phyloP scores from a whole-genome alignment of 2,113 vertebrate genomes.

The Coregonus clupeaformis region DNA sequence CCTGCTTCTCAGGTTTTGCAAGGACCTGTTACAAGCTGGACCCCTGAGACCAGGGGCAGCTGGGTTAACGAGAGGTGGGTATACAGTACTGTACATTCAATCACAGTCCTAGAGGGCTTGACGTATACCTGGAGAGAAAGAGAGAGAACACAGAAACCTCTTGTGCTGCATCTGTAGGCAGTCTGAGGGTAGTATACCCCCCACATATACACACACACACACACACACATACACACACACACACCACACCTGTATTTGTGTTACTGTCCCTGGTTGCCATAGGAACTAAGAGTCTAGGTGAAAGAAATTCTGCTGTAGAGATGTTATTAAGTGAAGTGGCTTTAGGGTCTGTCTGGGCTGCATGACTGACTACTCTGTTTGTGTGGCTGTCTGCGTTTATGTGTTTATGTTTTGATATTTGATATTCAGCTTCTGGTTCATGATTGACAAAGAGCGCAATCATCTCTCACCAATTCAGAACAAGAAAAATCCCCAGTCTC shows the following conservation, averaged over 20 bases:
- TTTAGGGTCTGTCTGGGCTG: not conserved
- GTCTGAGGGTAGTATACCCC: constrained; percentile 26
- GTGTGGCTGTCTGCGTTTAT: no score
- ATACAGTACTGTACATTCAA: constrained; percentile 28
- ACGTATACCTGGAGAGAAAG: constrained; percentile 32
- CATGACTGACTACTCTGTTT: not conserved
- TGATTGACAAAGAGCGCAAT: not conserved
- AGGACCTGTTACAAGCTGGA: constrained; percentile 54
- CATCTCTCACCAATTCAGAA: not conserved
- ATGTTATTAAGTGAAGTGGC: constrained; percentile 24
- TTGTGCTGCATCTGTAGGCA: constrained; percentile 18
- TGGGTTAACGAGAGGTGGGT: not conserved
- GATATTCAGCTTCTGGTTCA: not conserved
- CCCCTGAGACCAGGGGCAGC: constrained; percentile 11
- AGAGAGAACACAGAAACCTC: not conserved
- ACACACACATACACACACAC: not conserved
- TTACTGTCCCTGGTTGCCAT: constrained; percentile 52
- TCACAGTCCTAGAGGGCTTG: constrained; percentile 16
- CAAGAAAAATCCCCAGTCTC: constrained; percentile 1
- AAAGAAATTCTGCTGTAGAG: constrained; percentile 28
- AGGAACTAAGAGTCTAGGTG: constrained; percentile 44
- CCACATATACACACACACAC: not conserved
- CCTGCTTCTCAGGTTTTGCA: constrained; percentile 52
- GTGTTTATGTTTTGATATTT: not conserved
- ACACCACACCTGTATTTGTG: constrained; percentile 67